Evolutionary conservation across 2,113 vertebrate species (phyloP).

Genomic region (Malurus elegans): DNA sequence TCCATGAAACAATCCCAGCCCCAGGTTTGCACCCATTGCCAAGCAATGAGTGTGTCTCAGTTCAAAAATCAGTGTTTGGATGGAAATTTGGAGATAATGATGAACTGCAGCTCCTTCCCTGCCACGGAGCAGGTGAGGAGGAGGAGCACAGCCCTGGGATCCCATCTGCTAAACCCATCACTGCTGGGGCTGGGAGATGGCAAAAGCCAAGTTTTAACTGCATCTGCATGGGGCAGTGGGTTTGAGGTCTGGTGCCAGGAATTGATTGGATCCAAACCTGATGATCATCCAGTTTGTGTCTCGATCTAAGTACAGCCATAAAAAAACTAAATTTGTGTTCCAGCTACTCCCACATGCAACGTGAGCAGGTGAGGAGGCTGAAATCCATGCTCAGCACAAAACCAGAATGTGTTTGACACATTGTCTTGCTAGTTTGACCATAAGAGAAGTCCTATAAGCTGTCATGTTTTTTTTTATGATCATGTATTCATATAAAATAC

Average conservation of each 20-base stretch:
- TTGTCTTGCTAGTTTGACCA: neutral
- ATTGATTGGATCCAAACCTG: neutral
- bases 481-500: neutral
- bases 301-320: neutral
- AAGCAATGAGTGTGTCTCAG: neutral
- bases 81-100: neutral
- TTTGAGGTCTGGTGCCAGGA: neutral
- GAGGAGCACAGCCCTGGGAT: neutral
- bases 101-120: neutral
- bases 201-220: neutral
- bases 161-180: neutral
- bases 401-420: rapidly evolving
- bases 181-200: neutral
- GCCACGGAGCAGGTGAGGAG: neutral
- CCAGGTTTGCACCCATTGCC: neutral
- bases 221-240: neutral
- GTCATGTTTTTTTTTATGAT: neutral
- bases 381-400: neutral
- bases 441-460: neutral
- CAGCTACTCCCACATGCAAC: neutral
- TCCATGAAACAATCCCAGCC: neutral
- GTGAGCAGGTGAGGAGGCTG: neutral
- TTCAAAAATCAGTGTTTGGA: neutral
- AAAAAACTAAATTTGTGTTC: neutral
- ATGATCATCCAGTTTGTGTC: neutral